Evolutionary conservation across 2,888 invertebrate species (phyloP).

Genomic region (Agrenia bidenticulata): DNA sequence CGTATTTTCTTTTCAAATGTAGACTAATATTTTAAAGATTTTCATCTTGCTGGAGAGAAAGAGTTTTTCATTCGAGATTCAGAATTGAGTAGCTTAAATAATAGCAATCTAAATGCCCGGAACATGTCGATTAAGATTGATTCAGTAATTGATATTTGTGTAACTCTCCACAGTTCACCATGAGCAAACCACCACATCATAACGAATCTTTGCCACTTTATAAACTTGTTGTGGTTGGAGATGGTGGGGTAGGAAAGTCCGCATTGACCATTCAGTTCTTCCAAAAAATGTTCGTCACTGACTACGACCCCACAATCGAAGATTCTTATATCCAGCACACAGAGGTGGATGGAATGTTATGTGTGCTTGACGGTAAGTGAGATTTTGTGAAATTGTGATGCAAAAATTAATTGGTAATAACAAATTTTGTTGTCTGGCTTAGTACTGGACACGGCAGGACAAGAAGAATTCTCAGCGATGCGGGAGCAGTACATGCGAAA

Average conservation of each 20-base stretch:
- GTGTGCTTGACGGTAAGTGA: slow-evolving; percentile 80
- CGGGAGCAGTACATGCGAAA: slow-evolving; percentile 89
- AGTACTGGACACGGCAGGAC: slow-evolving; percentile 93
- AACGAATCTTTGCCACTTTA: slow-evolving; percentile 60
- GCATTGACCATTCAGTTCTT: slow-evolving; percentile 97
- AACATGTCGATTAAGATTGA: no score
- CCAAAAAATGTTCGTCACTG: slow-evolving; percentile 89
- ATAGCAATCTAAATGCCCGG: no score
- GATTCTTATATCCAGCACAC: slow-evolving; percentile 93
- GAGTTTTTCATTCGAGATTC: no score
- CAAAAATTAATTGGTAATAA: neutral
- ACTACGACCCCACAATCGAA: slow-evolving; percentile 94
- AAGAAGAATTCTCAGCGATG: slow-evolving; percentile 96
- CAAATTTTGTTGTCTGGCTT: neutral
- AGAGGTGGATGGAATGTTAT: slow-evolving; percentile 89
- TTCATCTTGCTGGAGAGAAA: no score
- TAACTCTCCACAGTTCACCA: slow-evolving; percentile 16
- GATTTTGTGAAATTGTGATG: slow-evolving; percentile 1
- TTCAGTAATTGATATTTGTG: no score
- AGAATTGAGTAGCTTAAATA: no score
- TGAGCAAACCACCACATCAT: slow-evolving; percentile 33
- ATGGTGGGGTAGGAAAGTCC: slow-evolving; percentile 92
- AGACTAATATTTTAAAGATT: no score
- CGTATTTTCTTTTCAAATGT: no score
- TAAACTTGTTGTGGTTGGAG: slow-evolving; percentile 89